Conservation (phyloP, 2,113 vertebrate species). For the Perca fluviatilis region DNA sequence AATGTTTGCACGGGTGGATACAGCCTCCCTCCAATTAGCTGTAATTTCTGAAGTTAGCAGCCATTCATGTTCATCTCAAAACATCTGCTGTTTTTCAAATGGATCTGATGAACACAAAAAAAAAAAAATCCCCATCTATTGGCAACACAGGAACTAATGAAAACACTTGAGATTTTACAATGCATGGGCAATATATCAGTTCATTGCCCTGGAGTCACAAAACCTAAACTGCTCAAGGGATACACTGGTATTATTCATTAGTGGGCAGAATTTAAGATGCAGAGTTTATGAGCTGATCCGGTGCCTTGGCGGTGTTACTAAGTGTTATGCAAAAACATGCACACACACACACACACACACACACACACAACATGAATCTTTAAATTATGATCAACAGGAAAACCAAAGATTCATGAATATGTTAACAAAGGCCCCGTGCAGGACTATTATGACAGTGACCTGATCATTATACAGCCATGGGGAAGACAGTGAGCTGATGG, state of each 20-base stretch:
- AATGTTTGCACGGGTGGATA: slow-evolving; percentile 29
- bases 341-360: background rate
- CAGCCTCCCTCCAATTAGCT: slow-evolving; percentile 42
- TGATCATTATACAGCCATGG: slow-evolving; percentile 18
- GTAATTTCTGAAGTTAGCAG: slow-evolving; percentile 12
- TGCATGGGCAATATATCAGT: background rate
- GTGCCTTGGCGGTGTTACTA: background rate
- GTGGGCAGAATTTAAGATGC: background rate
- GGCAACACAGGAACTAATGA: background rate
- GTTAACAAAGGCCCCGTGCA: background rate
- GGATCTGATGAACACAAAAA: slow-evolving; percentile 3
- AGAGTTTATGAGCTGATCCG: background rate
- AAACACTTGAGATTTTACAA: slow-evolving; percentile 12
- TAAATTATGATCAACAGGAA: slow-evolving; percentile 34
- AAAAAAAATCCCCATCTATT: background rate
- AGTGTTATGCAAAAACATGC: background rate
- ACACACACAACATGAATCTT: slow-evolving; percentile 9
- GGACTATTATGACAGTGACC: slow-evolving; percentile 9
- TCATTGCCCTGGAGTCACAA: background rate
- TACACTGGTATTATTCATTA: background rate
- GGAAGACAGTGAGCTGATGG: slow-evolving; percentile 6
- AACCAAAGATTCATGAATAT: slow-evolving; percentile 36
- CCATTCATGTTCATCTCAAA: slow-evolving; percentile 26
- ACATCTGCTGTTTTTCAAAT: slow-evolving; percentile 35
- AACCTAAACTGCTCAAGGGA: background rate